phyloP scores from a whole-genome alignment of 2,888 invertebrate genomes.

The Archaeoteleia sp. region DNA sequence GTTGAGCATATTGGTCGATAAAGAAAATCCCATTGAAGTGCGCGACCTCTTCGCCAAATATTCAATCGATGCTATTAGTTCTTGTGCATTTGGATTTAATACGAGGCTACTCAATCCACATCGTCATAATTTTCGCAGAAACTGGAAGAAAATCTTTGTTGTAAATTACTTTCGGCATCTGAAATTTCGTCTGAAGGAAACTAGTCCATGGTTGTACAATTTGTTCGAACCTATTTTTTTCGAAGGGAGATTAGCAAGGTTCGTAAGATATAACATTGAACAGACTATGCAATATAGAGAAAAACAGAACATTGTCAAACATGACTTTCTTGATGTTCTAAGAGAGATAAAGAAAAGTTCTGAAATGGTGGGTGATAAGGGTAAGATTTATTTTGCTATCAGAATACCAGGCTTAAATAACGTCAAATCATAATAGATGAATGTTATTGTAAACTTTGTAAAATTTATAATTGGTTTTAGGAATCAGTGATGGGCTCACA shows the following conservation, averaged over 20 bases:
- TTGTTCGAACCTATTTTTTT: constrained; percentile 53
- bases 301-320: constrained; percentile 68
- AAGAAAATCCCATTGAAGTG: constrained; percentile 59
- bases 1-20: constrained; percentile 65
- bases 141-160: constrained; percentile 66
- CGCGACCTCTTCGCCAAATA: constrained; percentile 71
- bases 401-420: too few relatives aligned
- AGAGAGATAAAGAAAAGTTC: constrained; percentile 65
- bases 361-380: constrained; percentile 56
- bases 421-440: too few relatives aligned
- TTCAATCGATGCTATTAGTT: constrained; percentile 75
- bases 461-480: too few relatives aligned
- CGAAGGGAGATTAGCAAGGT: constrained; percentile 60
- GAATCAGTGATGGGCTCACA: too few relatives aligned
- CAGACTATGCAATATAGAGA: constrained; percentile 71
- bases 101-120: constrained; percentile 70
- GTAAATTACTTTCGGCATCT: constrained; percentile 47
- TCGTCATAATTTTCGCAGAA: constrained; percentile 70
- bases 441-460: too few relatives aligned
- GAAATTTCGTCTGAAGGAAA: constrained; percentile 54
- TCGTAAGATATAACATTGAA: constrained; percentile 66
- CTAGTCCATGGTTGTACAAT: constrained; percentile 57
- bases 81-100: constrained; percentile 74
- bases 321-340: constrained; percentile 75
- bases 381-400: too few relatives aligned